Evolutionary conservation across 2,888 invertebrate genomes (phyloP).

Genomic region (Chloroclysta siterata): DNA sequence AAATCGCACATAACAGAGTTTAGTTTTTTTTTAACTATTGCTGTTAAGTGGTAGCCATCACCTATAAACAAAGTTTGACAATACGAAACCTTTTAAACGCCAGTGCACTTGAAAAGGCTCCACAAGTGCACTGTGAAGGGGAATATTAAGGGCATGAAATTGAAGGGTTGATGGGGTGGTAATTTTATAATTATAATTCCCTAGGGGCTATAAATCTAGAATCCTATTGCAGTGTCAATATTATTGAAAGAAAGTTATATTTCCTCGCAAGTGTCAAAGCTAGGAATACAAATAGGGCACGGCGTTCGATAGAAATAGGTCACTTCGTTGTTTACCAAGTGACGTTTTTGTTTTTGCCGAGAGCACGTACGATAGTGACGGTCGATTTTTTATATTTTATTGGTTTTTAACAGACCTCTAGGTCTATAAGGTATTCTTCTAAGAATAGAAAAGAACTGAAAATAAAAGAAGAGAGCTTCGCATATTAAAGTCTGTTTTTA

Average conservation of each 20-base stretch:
- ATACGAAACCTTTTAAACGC: no score
- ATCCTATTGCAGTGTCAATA: background rate
- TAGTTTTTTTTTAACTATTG: no score
- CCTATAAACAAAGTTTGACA: no score
- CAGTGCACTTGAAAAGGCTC: background rate
- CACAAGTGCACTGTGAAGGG: background rate
- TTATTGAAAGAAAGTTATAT: background rate
- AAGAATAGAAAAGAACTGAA: no score
- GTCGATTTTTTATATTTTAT: background rate
- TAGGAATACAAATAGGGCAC: slow-evolving; percentile 16
- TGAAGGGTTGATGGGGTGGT: background rate
- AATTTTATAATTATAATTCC: background rate
- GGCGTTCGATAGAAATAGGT: slow-evolving; percentile 30
- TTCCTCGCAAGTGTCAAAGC: slow-evolving; percentile 9
- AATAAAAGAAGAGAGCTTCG: no score
- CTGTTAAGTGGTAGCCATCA: no score
- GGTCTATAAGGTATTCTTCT: no score
- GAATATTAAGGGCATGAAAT: background rate
- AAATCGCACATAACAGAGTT: no score
- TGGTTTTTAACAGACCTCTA: background rate
- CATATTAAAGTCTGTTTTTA: no score
- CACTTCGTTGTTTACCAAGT: slow-evolving; percentile 29
- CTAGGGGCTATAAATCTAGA: background rate
- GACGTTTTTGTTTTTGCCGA: slow-evolving; percentile 26
- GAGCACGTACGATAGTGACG: slow-evolving; percentile 26